Evolutionary conservation across 1,140 invertebrate genomes (phyloP).

Genomic region (Caenorhabditis tropicalis): DNA sequence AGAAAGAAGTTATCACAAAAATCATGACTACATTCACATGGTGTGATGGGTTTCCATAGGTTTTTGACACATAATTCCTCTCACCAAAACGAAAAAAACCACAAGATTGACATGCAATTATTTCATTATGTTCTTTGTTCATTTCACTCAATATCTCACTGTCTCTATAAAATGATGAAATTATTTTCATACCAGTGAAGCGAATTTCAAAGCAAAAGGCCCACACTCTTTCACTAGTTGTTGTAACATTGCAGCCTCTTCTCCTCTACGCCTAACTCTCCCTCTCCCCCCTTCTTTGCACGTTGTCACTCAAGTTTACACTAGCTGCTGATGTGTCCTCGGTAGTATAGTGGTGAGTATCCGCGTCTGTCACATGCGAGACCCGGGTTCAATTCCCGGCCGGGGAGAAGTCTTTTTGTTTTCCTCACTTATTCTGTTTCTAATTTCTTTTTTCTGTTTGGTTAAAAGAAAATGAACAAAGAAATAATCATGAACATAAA

Average conservation of each 20-base stretch:
- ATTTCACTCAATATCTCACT: no score
- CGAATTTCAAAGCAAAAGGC: no score
- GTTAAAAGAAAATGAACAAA: neutral
- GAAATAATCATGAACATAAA: neutral
- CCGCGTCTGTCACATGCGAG: constrained; percentile 65
- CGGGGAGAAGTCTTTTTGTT: constrained; percentile 57
- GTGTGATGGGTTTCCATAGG: neutral
- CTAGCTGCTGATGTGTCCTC: constrained; percentile 41
- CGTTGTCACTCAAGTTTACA: neutral
- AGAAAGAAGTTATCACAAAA: constrained; percentile 26
- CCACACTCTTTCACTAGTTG: no score
- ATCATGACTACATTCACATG: constrained; percentile 28
- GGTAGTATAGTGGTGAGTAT: constrained; percentile 67
- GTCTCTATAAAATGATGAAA: no score
- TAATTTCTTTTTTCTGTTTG: neutral
- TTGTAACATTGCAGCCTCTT: neutral
- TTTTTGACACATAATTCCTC: neutral
- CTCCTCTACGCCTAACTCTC: neutral
- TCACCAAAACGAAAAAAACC: no score
- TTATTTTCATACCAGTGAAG: no score
- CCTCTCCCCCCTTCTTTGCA: neutral
- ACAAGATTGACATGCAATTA: neutral
- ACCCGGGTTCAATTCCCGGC: constrained; percentile 67
- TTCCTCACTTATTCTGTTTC: neutral
- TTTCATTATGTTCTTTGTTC: neutral